phyloP scores from a whole-genome alignment of 1,140 invertebrate genomes.

The Pentalonia nigronervosa region DNA sequence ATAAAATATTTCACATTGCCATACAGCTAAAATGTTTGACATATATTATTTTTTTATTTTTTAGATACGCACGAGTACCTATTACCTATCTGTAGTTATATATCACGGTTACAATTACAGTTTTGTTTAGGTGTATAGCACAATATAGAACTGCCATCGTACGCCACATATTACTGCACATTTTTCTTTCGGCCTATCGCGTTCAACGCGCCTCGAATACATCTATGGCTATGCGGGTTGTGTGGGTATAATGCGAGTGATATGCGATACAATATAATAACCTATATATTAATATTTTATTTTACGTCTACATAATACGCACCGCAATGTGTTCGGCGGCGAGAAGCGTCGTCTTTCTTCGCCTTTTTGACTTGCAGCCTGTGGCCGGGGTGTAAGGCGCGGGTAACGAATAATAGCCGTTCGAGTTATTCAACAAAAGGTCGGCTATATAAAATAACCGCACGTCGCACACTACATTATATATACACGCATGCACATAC shows the following conservation, averaged over 20 bases:
- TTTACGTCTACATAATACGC: neutral
- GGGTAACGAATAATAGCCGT: neutral
- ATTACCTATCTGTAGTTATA: too few species aligned
- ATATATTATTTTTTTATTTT: too few species aligned
- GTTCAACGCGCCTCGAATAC: neutral
- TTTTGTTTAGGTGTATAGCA: too few species aligned
- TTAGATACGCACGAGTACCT: too few species aligned
- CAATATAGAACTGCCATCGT: too few species aligned
- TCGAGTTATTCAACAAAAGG: conserved; percentile 24
- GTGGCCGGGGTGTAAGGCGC: neutral
- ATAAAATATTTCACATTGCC: too few species aligned
- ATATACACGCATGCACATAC: too few species aligned
- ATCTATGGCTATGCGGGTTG: neutral
- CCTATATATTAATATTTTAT: neutral
- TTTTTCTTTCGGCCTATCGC: neutral
- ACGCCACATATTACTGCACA: neutral
- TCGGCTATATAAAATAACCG: conserved; percentile 27
- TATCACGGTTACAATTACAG: too few species aligned
- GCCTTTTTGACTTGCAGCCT: too few species aligned
- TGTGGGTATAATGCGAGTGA: neutral
- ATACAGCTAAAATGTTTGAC: too few species aligned
- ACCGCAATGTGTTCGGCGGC: neutral
- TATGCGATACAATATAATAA: neutral
- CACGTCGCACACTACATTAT: neutral
- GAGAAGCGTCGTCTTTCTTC: too few species aligned